Evolutionary conservation across 2,888 invertebrate species (phyloP), one percentile per base, ranked within the genome.

Genomic region (Steinernema carpocapsae): DNA sequence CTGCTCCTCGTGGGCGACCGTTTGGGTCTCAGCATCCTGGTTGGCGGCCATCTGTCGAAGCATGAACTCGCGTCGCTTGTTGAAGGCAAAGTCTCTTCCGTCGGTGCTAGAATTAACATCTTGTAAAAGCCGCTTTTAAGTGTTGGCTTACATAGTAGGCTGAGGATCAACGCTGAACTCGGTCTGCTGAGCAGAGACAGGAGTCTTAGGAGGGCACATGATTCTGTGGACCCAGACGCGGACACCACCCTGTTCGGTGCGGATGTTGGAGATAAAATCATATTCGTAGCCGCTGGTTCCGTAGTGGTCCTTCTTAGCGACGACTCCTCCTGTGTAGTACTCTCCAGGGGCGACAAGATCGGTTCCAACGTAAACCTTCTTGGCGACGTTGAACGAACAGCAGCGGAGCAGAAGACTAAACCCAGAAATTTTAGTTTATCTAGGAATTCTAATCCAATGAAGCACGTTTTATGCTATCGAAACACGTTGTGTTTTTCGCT

Each of bases 191-290:
- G 51, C 51, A 45, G 51, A 72, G 64, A 64, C 64, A n/a, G 64
- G 32, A 17, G 32, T 26, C 64, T 64, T 64, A 26, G 29, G 32
- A 1, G 79, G 76, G 59, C 80, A 80, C 73, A 80, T 73, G 43
- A 80, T 77, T 19, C 80, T 72, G 74, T 80, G 76, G 4, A 82
- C 86, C 86, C 86, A 86, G 70, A 86, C 82, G 45, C 86, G 82
- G 32, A 86, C 82, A 37, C 86, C 86, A 73, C 85, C 86, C 84
- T 86, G 86, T 52, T 86, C 86, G 64, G 82, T 83, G 74, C 86
- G 79, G 51, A 84, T 77, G 75, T 85, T 86, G 37, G 83, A 82
- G 72, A 86, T 82, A 74, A 84, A 86, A 76, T 86, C 86, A 74
- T 84, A 85, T 72, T 86, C 86, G 48, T 80, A 74, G n/a, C 82